These are phyloP conservation scores for Melipona quadrifasciata DNA, from an alignment of 1,140 invertebrate genomes.

Conservation along the genomic window DNA sequence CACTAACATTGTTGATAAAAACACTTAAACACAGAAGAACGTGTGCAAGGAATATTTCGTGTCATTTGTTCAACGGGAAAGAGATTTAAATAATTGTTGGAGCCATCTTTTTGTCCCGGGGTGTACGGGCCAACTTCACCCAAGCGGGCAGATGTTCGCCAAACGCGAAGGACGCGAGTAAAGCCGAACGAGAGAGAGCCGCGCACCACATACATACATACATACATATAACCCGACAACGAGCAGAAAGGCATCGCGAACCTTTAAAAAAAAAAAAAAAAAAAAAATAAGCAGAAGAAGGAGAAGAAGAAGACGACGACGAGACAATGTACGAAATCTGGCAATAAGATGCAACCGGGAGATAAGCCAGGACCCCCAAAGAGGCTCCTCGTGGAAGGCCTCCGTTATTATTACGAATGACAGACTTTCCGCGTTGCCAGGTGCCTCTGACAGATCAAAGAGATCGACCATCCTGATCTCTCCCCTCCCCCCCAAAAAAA, in stretches of 20 bases:
- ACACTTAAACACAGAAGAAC: no score
- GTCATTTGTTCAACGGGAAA: no score
- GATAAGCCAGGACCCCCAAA: slow-evolving; percentile 72
- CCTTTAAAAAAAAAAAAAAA: background rate
- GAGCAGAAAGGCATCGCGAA: background rate
- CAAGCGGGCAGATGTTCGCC: slow-evolving; percentile 47
- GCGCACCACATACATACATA: no score
- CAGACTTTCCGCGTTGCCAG: slow-evolving; percentile 67
- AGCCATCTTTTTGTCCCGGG: no score
- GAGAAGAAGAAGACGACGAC: slow-evolving; percentile 61
- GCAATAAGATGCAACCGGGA: slow-evolving; percentile 72
- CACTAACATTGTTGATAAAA: no score
- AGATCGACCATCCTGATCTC: slow-evolving; percentile 15
- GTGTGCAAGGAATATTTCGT: no score
- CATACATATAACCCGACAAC: background rate
- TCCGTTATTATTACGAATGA: slow-evolving; percentile 74
- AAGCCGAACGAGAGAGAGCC: background rate
- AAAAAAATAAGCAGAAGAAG: slow-evolving; percentile 41
- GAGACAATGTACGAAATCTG: slow-evolving; percentile 73
- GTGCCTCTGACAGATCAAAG: slow-evolving; percentile 67
- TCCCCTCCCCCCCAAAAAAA: no score
- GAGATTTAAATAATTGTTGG: no score
- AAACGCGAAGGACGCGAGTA: background rate
- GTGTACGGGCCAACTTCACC: no score
- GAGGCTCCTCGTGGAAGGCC: slow-evolving; percentile 62